These are phyloP conservation scores for Unio delphinus DNA, from an alignment of 2,888 invertebrate species.

Conservation along the genomic window DNA sequence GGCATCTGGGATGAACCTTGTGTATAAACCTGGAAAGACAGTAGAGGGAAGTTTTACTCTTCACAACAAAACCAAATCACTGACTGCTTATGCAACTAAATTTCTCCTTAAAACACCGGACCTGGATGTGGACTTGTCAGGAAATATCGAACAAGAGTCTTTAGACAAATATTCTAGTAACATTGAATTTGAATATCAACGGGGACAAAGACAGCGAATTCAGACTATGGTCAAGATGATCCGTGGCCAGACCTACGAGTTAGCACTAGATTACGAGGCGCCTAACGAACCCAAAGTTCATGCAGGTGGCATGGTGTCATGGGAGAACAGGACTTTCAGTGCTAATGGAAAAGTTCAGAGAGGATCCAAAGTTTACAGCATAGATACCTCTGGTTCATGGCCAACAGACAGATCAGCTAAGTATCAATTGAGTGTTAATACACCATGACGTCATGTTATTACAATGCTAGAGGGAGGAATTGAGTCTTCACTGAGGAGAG, in stretches of 20 bases:
- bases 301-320: slow-evolving; percentile 15
- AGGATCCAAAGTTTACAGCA: slow-evolving; percentile 22
- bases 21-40: slow-evolving; percentile 36
- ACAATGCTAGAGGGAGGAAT: slow-evolving; percentile 18
- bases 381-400: slow-evolving; percentile 10
- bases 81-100: slow-evolving; percentile 26
- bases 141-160: slow-evolving; percentile 24
- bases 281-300: slow-evolving; percentile 23
- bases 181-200: slow-evolving; percentile 33
- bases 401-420: slow-evolving; percentile 13
- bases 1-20: slow-evolving; percentile 22
- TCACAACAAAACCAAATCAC: slow-evolving; percentile 21
- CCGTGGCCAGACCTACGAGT: slow-evolving; percentile 24
- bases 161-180: slow-evolving; percentile 32
- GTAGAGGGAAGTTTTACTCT: slow-evolving; percentile 21
- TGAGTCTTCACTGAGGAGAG: slow-evolving; percentile 20
- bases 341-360: slow-evolving; percentile 19
- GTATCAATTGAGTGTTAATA: slow-evolving; percentile 21
- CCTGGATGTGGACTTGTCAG: slow-evolving; percentile 27
- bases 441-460: slow-evolving; percentile 38
- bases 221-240: slow-evolving; percentile 27
- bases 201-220: slow-evolving; percentile 27
- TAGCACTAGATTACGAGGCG: slow-evolving; percentile 21
- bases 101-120: slow-evolving; percentile 21
- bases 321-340: slow-evolving; percentile 18